Evolutionary conservation across 2,797 vertebrate species (phyloP), one percentile per base, ranked within the genome.

Genomic region (Tapera naevia): DNA sequence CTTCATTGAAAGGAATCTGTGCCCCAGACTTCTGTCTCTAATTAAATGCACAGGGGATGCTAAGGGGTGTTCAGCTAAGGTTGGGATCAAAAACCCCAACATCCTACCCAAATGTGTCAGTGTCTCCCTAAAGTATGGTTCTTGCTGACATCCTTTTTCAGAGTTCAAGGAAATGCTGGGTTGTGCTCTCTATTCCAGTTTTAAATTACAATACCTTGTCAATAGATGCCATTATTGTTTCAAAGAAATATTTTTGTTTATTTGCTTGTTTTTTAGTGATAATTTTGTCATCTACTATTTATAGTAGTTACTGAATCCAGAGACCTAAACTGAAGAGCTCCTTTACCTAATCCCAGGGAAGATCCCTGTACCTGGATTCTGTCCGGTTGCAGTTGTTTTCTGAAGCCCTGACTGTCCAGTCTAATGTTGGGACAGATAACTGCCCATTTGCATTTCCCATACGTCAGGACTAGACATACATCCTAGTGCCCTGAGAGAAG

Each of bases 361-460:
- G 28, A 54, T 74, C 32, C 32, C 50, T 48, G n/a, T 67, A 67
- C 6, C 7, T 45, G 17, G 10, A 10, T 82, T 91, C 28, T 64
- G 6, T 25, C 22, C 37, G 25, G 10, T 9, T 73, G 27, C 25
- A 45, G 35, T 4, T 53, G 5, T 33, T 12, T 64, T 33, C n/a
- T 45, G 58, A 60, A 67, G 23, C 8, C 17, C 50, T 56, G 62
- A 81, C 24, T 67, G 32, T 46, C 11, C 48, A 54, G 11, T 14
- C 13, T 80, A 51, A 54, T 0, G 0, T 0, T 62, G 57, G n/a
- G 24, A 79, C 45, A 84, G 15, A 70, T 35, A 30, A n/a, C 15
- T 74, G 56, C 9, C 48, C 19, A 32, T 62, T 56, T 82, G 27
- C 4, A 7, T 86, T 90, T 93, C 12, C 28, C 64, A 0, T 11